Conservation (phyloP, 2,888 invertebrate genomes). For the Sphaerophoria taeniata region DNA sequence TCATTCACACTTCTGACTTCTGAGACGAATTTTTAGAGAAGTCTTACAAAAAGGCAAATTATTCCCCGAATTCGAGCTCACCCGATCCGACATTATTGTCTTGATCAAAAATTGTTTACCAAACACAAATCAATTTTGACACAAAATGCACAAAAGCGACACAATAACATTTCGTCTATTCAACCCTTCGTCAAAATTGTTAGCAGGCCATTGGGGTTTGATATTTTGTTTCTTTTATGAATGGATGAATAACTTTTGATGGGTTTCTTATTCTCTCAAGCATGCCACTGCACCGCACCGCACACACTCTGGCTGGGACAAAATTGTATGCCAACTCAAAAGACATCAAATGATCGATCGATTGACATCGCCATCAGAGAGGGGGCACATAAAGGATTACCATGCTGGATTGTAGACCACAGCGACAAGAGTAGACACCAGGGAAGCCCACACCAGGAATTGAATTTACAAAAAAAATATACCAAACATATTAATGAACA, state of each 20-base stretch:
- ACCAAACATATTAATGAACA: constrained; percentile 73
- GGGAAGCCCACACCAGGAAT: constrained; percentile 32
- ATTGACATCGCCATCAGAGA: constrained; percentile 59
- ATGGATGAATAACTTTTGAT: background rate
- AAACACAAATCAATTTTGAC: constrained; percentile 73
- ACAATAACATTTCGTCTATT: constrained; percentile 50
- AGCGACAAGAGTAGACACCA: constrained; percentile 7
- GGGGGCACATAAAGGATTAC: constrained; percentile 56
- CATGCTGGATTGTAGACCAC: constrained; percentile 1
- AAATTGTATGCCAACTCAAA: constrained; percentile 21
- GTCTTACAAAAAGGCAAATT: constrained; percentile 17
- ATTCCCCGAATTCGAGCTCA: constrained; percentile 43
- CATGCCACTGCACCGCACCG: background rate
- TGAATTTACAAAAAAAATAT: constrained; percentile 62
- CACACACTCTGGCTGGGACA: constrained; percentile 32
- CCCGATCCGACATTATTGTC: constrained; percentile 40
- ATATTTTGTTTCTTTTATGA: constrained; percentile 27
- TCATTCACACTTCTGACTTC: constrained; percentile 30
- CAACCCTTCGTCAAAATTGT: constrained; percentile 71
- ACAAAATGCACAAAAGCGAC: constrained; percentile 54
- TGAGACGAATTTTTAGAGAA: background rate
- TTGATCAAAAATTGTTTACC: constrained; percentile 55
- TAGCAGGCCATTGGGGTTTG: constrained; percentile 61
- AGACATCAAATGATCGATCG: constrained; percentile 68
- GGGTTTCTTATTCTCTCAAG: background rate